A percentile compares a stretch with the other conserved stretches of the same genome.
These are phyloP conservation scores for Xanthorhoe designata DNA, from an alignment of 2,888 invertebrate genomes.

Conservation along the genomic window DNA sequence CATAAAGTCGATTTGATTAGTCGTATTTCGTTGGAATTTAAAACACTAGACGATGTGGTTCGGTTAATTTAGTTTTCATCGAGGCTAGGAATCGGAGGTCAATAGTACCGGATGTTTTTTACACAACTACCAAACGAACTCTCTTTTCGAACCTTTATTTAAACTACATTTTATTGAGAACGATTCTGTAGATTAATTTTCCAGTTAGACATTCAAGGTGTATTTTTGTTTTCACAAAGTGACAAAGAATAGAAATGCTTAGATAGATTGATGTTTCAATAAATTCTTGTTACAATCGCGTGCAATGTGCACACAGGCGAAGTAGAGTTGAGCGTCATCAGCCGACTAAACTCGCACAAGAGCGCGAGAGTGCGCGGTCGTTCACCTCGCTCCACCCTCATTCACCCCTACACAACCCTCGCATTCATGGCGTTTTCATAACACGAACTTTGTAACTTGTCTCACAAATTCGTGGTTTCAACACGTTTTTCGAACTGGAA, in stretches of 20 bases:
- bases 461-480: conserved; percentile 18
- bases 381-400: conserved; percentile 60
- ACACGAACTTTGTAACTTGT: conserved; percentile 38
- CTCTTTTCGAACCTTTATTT: not conserved
- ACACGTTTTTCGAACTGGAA: not conserved
- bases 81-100: conserved; percentile 51
- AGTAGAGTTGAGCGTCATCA: conserved; percentile 31
- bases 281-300: conserved; percentile 26
- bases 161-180: not conserved
- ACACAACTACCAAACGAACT: conserved; percentile 20
- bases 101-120: conserved; percentile 56
- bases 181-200: not conserved
- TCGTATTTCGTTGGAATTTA: conserved; percentile 17
- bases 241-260: not conserved
- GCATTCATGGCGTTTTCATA: conserved; percentile 41
- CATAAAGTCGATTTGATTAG: conserved; percentile 48
- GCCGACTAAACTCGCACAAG: conserved; percentile 43
- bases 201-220: no score
- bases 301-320: conserved; percentile 42
- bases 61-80: conserved; percentile 38
- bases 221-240: not conserved
- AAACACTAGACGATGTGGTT: conserved; percentile 31
- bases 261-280: conserved; percentile 6
- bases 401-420: conserved; percentile 56
- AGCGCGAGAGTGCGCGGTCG: conserved; percentile 59